phyloP scores from a whole-genome alignment of 37 sponge, comb jelly and placozoan species.

The Spongilla lacustris region DNA sequence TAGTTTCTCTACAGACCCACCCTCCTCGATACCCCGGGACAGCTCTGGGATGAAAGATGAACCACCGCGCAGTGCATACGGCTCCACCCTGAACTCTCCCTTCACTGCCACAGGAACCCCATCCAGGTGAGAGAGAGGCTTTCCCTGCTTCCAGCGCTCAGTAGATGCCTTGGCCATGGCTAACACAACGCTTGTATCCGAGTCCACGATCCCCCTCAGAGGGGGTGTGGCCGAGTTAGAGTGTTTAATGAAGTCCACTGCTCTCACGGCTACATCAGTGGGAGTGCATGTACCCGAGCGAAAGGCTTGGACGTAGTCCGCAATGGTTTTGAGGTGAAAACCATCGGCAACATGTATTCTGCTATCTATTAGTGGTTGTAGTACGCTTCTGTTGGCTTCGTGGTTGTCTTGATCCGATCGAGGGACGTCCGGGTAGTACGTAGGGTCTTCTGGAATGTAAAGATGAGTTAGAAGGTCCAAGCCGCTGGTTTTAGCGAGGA shows the following conservation, averaged over 20 bases:
- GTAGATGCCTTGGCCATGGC: slow-evolving; percentile 82
- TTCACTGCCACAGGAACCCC: slow-evolving; percentile 91
- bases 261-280: slow-evolving; percentile 52
- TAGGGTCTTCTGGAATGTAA: slow-evolving; percentile 70
- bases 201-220: slow-evolving; percentile 70
- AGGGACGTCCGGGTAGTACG: slow-evolving; percentile 48
- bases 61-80: slow-evolving; percentile 58
- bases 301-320: slow-evolving; percentile 51
- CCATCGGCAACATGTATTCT: not conserved
- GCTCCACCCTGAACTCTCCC: slow-evolving; percentile 72
- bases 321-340: not conserved
- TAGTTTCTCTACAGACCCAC: slow-evolving; percentile 59
- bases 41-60: slow-evolving; percentile 30
- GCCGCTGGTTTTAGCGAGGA: slow-evolving; percentile 7
- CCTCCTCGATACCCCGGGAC: slow-evolving; percentile 36
- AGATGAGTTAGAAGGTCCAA: slow-evolving; percentile 23
- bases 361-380: not conserved
- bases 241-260: slow-evolving; percentile 51
- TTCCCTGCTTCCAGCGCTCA: slow-evolving; percentile 71
- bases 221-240: slow-evolving; percentile 62
- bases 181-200: slow-evolving; percentile 48
- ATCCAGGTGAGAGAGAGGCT: slow-evolving; percentile 81
- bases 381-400: not conserved
- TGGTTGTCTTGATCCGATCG: slow-evolving; percentile 7
- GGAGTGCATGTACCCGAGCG: slow-evolving; percentile 41